Evolutionary conservation across 1,140 invertebrate genomes (phyloP), one percentile per base, ranked within the genome.

Genomic region (Trichoplusia ni): DNA sequence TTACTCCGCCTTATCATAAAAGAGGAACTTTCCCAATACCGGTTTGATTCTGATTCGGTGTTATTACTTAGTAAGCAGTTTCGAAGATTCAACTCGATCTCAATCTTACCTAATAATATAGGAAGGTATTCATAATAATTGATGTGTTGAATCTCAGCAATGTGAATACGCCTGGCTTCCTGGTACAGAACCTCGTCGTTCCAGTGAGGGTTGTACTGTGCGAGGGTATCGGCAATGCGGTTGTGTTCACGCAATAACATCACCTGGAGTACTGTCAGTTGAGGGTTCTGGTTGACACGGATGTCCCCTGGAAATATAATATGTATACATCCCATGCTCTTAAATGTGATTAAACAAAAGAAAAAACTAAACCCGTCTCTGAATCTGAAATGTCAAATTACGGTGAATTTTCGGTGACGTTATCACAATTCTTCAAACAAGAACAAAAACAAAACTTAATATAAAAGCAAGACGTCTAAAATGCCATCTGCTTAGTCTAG

Each of bases 231-330:
- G 0, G 97, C 97, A 13, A 99, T 91, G 38, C 96, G 92, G 86
- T 99, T 99, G 83, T 99, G 98, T 81, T 99, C 96, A 61, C 98
- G 91, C 53, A 98, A 89, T 37, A 97, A 92, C 2, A 98, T 82
- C 0, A 96, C 95, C 72, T 99, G 98, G 0, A 99, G 86, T 3
- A 96, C 89, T 0, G 96, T 94, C 25, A 98, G 79, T 60, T 95
- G 94, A 0, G 95, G 93, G 73, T 96, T 96, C 82, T 99, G 97
- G 89, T 99, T 99, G 0, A 94, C 94, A 64, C 98, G 91, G 18
- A 92, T 89, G 77, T 99, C 98, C 66, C 98, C 97, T 94, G 64
- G 2, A 33, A 33, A 33, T 11, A 33, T 1, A 1, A 1, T 1
- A 11, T 1, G 6, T 9, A 35, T 14, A 35, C 14, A 13, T n/a